Base-by-base conservation (phyloP, 2,113 vertebrate species). In the Fregetta grallaria region DNA sequence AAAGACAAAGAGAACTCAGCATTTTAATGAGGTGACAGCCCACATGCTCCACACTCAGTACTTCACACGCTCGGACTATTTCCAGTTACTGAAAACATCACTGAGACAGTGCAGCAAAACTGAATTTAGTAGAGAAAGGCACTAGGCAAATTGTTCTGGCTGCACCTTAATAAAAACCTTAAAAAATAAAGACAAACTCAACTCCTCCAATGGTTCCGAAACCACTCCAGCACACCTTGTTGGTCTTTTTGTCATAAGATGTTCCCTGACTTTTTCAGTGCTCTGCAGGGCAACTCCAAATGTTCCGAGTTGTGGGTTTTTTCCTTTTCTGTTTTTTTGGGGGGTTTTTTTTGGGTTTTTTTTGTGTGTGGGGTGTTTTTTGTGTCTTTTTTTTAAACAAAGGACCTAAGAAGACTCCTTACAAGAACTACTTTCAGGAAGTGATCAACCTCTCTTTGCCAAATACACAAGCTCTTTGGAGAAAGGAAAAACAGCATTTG, bases 61-160 rank as follows among this genome's bases (percentile, higher is more conserved):
- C n/a, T 85, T 86, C 70, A 75, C 42, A 59, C 30, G 65, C 22
- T 58, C 45, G 45, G 44, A 88, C 45, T 72, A 70, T 74, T 83
- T 84, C 73, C 70, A 92, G 52, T 75, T 52, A 75, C n/a, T 76
- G 53, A 74, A 90, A 90, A 72, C 63, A 77, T 21, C 52, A 59
- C 32, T 34, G 50, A 88, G 52, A 62, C 27, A 62, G 14, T 42
- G 65, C 29, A 72, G 63, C 26, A 76, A 91, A 90, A 76, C 36
- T 71, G 38, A 88, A 73, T 70, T 75, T 58, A 70, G 66, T 3
- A 87, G 30, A 65, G 30, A 68, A 87, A 70, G 29, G 36, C 27
- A 66, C 8, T 4, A 85, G 49, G 50, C 25, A 94, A 90, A 79
- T 67, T 15, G 11, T 84, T 87, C 76, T 92, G 47, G 4, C 30